These are phyloP conservation scores for Molorchus minor DNA, from an alignment of 2,888 invertebrate species.

Conservation along the genomic window DNA sequence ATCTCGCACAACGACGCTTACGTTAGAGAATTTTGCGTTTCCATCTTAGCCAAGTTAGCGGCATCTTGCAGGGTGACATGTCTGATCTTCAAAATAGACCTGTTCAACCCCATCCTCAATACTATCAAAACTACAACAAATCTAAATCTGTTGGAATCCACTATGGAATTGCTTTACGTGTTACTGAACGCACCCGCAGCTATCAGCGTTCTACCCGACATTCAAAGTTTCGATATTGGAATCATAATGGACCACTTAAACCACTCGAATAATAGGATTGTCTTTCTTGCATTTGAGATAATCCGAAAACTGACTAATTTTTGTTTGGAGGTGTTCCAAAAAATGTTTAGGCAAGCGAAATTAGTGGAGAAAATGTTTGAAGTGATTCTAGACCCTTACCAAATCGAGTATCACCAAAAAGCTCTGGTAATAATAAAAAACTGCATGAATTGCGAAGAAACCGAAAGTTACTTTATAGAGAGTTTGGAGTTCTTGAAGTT, in stretches of 20 bases:
- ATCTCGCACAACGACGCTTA: constrained; percentile 44
- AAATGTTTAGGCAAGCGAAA: constrained; percentile 38
- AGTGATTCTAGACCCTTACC: constrained; percentile 44
- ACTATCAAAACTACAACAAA: constrained; percentile 45
- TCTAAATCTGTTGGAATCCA: constrained; percentile 38
- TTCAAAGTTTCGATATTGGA: constrained; percentile 42
- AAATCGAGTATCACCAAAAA: constrained; percentile 35
- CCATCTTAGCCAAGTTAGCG: constrained; percentile 47
- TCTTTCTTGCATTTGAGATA: constrained; percentile 41
- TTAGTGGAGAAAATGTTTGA: constrained; percentile 50
- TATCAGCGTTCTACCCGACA: constrained; percentile 40
- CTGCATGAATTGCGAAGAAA: constrained; percentile 48
- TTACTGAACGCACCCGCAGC: constrained; percentile 47
- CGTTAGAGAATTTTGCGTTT: constrained; percentile 47
- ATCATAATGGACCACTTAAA: constrained; percentile 43
- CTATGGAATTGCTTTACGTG: constrained; percentile 45
- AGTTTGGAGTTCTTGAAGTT: constrained; percentile 52
- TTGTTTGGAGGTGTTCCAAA: constrained; percentile 46
- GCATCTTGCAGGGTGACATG: constrained; percentile 42
- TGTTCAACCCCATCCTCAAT: constrained; percentile 47
- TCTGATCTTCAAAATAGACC: constrained; percentile 45
- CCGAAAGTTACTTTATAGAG: constrained; percentile 49
- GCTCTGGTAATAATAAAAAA: constrained; percentile 49
- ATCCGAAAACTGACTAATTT: constrained; percentile 46
- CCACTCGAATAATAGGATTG: constrained; percentile 33